Evolutionary conservation across 2,797 vertebrate genomes (phyloP), one percentile per base, ranked within the genome.

Genomic region (Chromobotia macracanthus): DNA sequence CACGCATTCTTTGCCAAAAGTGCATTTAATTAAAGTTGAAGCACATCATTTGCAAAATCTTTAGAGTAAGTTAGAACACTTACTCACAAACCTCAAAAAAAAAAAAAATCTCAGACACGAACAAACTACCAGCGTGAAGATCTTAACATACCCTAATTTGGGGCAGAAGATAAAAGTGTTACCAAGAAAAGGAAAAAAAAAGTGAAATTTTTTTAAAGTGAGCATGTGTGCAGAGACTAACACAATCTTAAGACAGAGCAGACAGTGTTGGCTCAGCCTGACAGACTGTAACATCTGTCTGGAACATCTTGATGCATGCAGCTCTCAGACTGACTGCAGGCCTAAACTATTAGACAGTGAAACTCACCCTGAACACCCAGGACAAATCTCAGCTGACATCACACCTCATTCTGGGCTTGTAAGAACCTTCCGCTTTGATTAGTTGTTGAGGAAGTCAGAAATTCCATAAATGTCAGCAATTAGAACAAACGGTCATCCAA

Each of bases 331-430:
- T 8, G 60, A 70, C 64, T 65, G 60, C 41, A 72, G 50, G 41
- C 61, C 74, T 65, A 48, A 31, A 55, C 72, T 68, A 61, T 61
- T 44, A 65, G 64, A 71, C 10, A 70, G 58, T 55, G 28, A 38
- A 69, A 46, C 41, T 75, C 23, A 28, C 21, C 51, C 31, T 21
- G 55, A 66, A 51, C 8, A 25, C 63, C 51, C 50, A 46, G 41
- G 70, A 75, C 16, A 19, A 81, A 68, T 35, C 53, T 5, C 72
- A 81, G 44, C 35, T 65, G 25, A 58, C 53, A 79, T 72, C 56
- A 60, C 51, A 46, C 44, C 38, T 41, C 38, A 41, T 10, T 41
- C 38, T 4, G n/a, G n/a, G n/a, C n/a, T n/a, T n/a, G n/a, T n/a
- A n/a, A n/a, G n/a, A n/a, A n/a, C n/a, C n/a, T n/a, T n/a, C n/a